Percentiles rank a stretch among this genome's conserved stretches.
Conservation (phyloP, 2,888 invertebrate genomes). For the Acanthopleura granulata region DNA sequence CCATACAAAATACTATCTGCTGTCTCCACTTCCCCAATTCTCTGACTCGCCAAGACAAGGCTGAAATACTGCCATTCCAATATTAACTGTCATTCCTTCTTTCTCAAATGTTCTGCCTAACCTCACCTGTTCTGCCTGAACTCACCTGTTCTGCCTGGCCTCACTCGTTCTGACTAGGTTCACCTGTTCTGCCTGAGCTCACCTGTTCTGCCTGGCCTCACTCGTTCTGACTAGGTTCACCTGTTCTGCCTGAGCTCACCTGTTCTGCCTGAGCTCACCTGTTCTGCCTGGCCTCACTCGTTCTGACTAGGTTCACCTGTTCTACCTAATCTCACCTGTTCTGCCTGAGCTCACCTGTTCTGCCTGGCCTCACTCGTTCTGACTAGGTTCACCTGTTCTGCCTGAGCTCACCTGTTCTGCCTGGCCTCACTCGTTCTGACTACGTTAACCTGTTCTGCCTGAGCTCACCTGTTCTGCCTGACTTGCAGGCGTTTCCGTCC, state of each 20-base stretch:
- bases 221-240: too few relatives aligned
- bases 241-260: constrained; percentile 15
- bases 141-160: not conserved
- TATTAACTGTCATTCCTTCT: too few relatives aligned
- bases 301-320: too few relatives aligned
- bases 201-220: not conserved
- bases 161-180: too few relatives aligned
- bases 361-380: not conserved
- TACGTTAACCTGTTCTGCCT: constrained; percentile 19
- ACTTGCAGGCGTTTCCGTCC: constrained; percentile 21
- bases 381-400: constrained; percentile 23
- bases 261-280: constrained; percentile 17
- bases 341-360: not conserved
- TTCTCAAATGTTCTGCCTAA: too few relatives aligned
- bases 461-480: not conserved
- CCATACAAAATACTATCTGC: too few relatives aligned
- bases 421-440: constrained; percentile 18
- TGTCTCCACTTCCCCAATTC: too few relatives aligned
- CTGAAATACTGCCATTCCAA: too few relatives aligned
- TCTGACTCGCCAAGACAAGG: too few relatives aligned
- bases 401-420: not conserved
- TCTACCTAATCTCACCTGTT: constrained; percentile 25
- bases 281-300: constrained; percentile 1
- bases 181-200: constrained; percentile 17
- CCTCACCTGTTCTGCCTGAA: constrained; percentile 19